Conservation (phyloP, 2,113 vertebrate genomes). For the Ictalurus furcatus region DNA sequence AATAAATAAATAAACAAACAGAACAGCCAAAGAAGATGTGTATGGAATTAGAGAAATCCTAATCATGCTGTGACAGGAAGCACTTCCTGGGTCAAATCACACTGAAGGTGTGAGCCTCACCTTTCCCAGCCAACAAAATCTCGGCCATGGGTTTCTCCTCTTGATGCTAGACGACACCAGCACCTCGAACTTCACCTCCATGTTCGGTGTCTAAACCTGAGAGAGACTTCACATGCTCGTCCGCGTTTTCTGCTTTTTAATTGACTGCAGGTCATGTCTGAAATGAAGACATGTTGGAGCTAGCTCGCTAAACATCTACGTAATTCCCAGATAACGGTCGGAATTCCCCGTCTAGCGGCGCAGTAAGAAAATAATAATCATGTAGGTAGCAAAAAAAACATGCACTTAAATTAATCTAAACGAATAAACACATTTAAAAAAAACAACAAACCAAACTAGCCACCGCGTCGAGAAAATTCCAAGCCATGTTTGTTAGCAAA, state of each 20-base stretch:
- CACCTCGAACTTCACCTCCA: conserved; percentile 77
- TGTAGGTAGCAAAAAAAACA: neutral
- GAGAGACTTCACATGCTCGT: neutral
- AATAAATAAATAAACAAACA: conserved; percentile 6
- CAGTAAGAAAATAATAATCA: neutral
- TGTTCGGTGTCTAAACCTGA: conserved; percentile 40
- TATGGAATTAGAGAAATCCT: neutral
- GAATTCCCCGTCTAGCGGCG: neutral
- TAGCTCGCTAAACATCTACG: neutral
- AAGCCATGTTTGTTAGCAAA: conserved; percentile 9
- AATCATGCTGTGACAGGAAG: neutral
- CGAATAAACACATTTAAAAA: neutral
- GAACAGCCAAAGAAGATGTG: neutral
- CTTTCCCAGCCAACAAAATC: conserved; percentile 80
- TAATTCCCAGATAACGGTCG: neutral
- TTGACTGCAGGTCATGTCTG: neutral
- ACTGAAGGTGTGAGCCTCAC: conserved; percentile 54
- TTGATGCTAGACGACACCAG: conserved; percentile 77
- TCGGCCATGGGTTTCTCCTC: conserved; percentile 77
- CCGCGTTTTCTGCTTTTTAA: neutral
- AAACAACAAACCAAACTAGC: neutral
- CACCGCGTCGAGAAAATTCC: too few species aligned
- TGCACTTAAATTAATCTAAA: neutral
- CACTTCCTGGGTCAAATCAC: neutral
- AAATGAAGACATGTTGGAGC: neutral